Conservation (phyloP, 1,140 invertebrate genomes). For the Orius insidiosus region DNA sequence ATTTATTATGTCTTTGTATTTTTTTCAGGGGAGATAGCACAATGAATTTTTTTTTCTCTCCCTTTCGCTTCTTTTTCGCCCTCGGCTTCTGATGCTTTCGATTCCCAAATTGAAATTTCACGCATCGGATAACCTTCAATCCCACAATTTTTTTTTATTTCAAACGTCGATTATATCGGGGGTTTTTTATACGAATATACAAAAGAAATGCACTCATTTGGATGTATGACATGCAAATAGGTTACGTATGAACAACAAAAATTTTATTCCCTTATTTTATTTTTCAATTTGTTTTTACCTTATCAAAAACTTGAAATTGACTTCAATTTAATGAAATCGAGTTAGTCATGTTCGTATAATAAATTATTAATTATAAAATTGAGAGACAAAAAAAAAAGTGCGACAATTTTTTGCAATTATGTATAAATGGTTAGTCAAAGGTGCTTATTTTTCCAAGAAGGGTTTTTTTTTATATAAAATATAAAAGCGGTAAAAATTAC, state of each 20-base stretch:
- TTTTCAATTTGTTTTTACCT: too few species aligned
- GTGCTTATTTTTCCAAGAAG: too few species aligned
- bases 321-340: too few species aligned
- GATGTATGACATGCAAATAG: conserved; percentile 11
- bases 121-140: conserved; percentile 9
- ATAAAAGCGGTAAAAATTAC: too few species aligned
- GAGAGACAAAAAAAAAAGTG: too few species aligned
- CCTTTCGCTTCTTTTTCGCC: neutral
- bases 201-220: conserved; percentile 11
- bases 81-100: conserved; percentile 3
- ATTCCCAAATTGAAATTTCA: conserved; percentile 11
- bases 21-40: neutral
- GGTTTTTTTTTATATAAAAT: too few species aligned
- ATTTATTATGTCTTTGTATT: conserved; percentile 11
- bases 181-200: conserved; percentile 6
- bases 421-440: too few species aligned
- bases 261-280: too few species aligned
- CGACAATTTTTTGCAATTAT: too few species aligned
- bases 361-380: too few species aligned
- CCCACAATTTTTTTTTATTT: conserved; percentile 7
- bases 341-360: too few species aligned
- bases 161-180: conserved; percentile 5
- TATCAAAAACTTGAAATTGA: too few species aligned
- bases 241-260: conserved; percentile 3
- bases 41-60: conserved; percentile 3